These are phyloP conservation scores for Monarcha castaneiventris DNA, from an alignment of 2,113 vertebrate genomes.

Conservation along the genomic window DNA sequence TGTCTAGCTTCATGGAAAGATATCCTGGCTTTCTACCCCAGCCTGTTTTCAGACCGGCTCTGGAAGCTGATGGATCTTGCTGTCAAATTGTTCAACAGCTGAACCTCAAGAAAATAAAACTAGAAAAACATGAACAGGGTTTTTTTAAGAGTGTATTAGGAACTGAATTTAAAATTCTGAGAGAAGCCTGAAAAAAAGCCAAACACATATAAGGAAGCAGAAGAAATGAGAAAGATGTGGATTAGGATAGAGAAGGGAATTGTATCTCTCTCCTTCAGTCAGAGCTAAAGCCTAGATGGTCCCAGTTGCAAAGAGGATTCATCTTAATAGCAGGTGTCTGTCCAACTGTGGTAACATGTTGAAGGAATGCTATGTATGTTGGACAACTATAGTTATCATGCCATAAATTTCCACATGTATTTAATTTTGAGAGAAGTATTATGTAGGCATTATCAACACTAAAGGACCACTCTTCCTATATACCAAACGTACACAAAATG, in stretches of 20 bases:
- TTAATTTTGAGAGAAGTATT: neutral
- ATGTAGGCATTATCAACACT: neutral
- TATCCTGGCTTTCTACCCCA: neutral
- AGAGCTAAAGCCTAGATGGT: neutral
- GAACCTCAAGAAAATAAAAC: neutral
- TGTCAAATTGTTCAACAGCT: neutral
- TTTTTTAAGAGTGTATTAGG: neutral
- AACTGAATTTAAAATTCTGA: neutral
- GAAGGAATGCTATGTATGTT: neutral
- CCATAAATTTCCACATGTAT: neutral
- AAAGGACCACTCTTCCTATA: neutral
- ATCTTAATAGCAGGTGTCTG: neutral
- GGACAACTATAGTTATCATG: neutral
- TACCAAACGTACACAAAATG: neutral
- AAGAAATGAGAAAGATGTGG: neutral
- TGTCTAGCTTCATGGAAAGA: neutral
- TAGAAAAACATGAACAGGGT: fast-evolving
- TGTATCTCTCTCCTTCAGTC: neutral
- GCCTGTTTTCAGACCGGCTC: neutral
- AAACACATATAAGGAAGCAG: neutral
- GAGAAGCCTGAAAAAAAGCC: neutral
- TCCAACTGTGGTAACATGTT: neutral
- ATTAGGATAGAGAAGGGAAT: neutral
- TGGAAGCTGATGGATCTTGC: neutral
- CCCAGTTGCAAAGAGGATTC: neutral